Conservation (phyloP, 2,113 vertebrate genomes). For the Brachirus orientalis region DNA sequence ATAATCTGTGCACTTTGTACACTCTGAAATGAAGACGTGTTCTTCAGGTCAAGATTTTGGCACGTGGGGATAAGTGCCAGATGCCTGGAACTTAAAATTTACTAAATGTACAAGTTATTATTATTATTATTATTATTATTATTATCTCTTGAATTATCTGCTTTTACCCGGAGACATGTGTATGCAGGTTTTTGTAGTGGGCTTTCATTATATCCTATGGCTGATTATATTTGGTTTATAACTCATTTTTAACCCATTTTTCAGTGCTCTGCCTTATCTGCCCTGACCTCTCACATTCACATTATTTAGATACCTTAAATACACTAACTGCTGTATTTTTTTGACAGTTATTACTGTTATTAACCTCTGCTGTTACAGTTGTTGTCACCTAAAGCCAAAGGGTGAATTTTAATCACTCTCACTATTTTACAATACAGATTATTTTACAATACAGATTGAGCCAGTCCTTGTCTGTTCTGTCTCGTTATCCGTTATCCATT, state of each 20-base stretch:
- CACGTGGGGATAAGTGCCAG: slow-evolving; percentile 14
- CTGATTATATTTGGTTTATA: slow-evolving; percentile 50
- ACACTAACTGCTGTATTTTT: slow-evolving; percentile 42
- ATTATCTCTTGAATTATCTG: too few relatives aligned
- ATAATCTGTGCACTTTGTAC: slow-evolving; percentile 26
- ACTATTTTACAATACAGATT: too few relatives aligned
- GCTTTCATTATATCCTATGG: slow-evolving; percentile 18
- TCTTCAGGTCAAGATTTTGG: slow-evolving; percentile 1
- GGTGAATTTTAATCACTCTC: slow-evolving; percentile 8
- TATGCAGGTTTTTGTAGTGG: slow-evolving; percentile 25
- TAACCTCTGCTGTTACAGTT: slow-evolving; percentile 18
- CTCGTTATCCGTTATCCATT: slow-evolving; percentile 29
- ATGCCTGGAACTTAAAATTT: slow-evolving; percentile 24
- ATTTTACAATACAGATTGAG: slow-evolving; percentile 43
- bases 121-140: too few relatives aligned
- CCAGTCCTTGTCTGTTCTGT: neutral
- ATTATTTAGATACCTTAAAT: slow-evolving; percentile 38
- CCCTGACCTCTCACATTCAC: slow-evolving; percentile 31
- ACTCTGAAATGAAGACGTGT: slow-evolving; percentile 12
- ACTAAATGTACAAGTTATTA: too few relatives aligned
- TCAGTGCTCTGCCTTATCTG: neutral
- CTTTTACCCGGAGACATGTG: slow-evolving; percentile 9
- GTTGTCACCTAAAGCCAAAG: too few relatives aligned
- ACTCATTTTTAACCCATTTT: slow-evolving; percentile 19
- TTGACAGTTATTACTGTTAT: slow-evolving; percentile 33